phyloP scores from a whole-genome alignment of 1,140 invertebrate species.

The Paraescarpia echinospica region DNA sequence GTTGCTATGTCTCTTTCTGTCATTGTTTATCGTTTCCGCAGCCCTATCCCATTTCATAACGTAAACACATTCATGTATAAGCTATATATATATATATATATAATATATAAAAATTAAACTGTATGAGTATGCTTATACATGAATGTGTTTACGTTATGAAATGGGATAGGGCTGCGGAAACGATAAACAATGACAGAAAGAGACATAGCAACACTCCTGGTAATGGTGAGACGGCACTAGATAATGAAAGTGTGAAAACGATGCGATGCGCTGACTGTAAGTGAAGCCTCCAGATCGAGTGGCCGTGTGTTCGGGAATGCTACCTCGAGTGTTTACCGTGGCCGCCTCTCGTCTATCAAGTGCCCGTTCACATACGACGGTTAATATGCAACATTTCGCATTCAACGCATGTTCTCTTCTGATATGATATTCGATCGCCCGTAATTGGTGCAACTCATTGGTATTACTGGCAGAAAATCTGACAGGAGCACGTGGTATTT shows the following conservation, averaged over 20 bases:
- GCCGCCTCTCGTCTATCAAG: background rate
- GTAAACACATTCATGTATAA: no score
- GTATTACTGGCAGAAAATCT: background rate
- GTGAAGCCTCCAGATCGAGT: background rate
- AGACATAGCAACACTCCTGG: background rate
- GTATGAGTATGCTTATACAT: no score
- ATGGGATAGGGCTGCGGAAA: no score
- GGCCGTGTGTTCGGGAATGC: background rate
- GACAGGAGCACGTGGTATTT: background rate
- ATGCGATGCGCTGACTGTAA: background rate
- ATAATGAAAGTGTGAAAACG: background rate
- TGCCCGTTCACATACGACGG: background rate
- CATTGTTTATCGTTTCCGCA: no score
- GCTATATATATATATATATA: no score
- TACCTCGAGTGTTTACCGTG: background rate
- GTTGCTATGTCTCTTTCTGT: background rate
- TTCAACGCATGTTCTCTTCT: background rate
- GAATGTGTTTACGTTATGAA: no score
- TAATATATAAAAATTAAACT: no score
- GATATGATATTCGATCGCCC: background rate
- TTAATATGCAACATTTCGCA: background rate
- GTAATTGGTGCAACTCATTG: background rate
- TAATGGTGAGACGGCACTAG: background rate
- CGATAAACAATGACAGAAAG: no score
- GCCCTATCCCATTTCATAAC: no score